These are phyloP conservation scores for Mus minutoides DNA, from an alignment of 2,797 vertebrate genomes.

Conservation along the genomic window DNA sequence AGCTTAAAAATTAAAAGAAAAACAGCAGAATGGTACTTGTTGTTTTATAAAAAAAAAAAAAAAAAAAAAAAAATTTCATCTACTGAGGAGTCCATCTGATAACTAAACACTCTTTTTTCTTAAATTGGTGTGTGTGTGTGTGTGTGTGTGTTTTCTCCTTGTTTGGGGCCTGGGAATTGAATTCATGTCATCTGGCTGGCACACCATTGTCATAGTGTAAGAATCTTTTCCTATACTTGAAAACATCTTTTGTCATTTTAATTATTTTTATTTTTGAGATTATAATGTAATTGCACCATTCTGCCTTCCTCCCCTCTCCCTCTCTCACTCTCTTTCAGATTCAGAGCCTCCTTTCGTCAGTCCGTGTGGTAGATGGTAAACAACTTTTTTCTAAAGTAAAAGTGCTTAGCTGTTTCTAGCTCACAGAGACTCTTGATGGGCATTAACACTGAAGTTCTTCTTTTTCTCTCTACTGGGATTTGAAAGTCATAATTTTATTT, in stretches of 20 bases:
- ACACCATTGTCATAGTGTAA: background rate
- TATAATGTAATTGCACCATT: background rate
- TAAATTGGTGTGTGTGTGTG: background rate
- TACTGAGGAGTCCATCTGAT: background rate
- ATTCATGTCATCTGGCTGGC: background rate
- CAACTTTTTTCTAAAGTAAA: background rate
- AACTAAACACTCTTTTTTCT: background rate
- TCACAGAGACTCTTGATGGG: background rate
- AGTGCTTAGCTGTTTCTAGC: background rate
- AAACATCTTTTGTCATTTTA: background rate
- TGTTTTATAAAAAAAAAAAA: background rate
- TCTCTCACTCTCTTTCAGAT: background rate
- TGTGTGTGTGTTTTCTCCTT: background rate
- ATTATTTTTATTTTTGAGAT: background rate
- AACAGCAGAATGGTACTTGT: background rate
- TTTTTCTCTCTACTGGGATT: constrained; percentile 19
- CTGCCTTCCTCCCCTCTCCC: too few relatives aligned
- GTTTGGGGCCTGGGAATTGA: background rate
- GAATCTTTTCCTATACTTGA: background rate
- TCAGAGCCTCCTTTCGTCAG: too few relatives aligned
- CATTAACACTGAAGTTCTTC: background rate
- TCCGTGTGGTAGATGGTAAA: background rate
- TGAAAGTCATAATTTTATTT: background rate
- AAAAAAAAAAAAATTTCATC: background rate
- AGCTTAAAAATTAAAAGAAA: background rate